A percentile compares a stretch with the other conserved stretches of the same genome.
These are phyloP conservation scores for Monomorium pharaonis DNA, from an alignment of 1,140 invertebrate species.

Conservation along the genomic window DNA sequence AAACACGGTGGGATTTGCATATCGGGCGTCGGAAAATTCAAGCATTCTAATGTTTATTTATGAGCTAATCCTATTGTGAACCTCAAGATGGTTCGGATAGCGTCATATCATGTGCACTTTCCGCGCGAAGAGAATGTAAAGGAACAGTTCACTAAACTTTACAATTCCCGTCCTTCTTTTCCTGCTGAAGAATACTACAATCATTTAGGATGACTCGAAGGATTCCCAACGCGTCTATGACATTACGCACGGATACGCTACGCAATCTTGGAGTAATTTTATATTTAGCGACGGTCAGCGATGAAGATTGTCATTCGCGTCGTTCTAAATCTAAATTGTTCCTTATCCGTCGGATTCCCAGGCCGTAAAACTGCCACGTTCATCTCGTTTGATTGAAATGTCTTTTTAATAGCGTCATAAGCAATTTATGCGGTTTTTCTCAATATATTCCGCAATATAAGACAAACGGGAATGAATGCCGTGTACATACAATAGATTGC, in stretches of 20 bases:
- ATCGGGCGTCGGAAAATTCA: neutral
- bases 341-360: neutral
- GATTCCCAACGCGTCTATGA: neutral
- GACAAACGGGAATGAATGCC: neutral
- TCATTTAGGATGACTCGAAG: slow-evolving; percentile 1
- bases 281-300: neutral
- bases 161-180: slow-evolving; percentile 2
- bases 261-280: slow-evolving; percentile 24
- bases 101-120: neutral
- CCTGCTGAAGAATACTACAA: neutral
- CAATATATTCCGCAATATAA: neutral
- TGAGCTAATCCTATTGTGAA: neutral
- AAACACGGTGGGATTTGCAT: neutral
- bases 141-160: neutral
- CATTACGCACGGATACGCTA: slow-evolving; percentile 14
- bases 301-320: neutral
- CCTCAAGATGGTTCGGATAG: neutral
- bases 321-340: neutral
- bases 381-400: neutral
- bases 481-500: neutral
- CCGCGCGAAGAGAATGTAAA: neutral
- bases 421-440: neutral
- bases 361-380: slow-evolving; percentile 4
- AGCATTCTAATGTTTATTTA: neutral
- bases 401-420: slow-evolving; percentile 10